phyloP scores from a whole-genome alignment of 1,140 invertebrate genomes.

The Drosophila sp. region DNA sequence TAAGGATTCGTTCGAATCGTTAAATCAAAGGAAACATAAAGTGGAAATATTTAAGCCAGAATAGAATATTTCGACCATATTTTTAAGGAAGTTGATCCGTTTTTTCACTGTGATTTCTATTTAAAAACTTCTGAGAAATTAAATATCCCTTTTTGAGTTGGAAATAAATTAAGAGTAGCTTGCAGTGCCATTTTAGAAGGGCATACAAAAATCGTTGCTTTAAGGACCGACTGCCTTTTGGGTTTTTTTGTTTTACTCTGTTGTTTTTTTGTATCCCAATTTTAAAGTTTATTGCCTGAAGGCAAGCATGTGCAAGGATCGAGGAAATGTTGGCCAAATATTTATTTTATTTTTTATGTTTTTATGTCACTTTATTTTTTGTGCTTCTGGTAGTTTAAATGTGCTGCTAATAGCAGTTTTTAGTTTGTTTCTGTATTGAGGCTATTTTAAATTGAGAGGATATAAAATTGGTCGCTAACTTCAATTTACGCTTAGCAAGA shows the following conservation, averaged over 20 bases:
- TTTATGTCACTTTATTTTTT: slow-evolving; percentile 32
- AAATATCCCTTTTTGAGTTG: too few relatives aligned
- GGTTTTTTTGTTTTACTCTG: slow-evolving; percentile 12
- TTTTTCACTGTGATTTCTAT: too few relatives aligned
- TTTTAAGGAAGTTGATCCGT: too few relatives aligned
- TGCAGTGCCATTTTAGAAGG: neutral
- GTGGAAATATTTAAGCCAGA: too few relatives aligned
- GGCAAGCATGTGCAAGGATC: slow-evolving; percentile 57
- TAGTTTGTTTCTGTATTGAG: slow-evolving; percentile 20
- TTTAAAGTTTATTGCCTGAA: slow-evolving; percentile 73
- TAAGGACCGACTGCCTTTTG: neutral
- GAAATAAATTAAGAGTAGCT: too few relatives aligned
- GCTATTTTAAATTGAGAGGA: neutral
- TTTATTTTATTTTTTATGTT: slow-evolving; percentile 64
- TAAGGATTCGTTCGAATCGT: too few relatives aligned
- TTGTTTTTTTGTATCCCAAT: slow-evolving; percentile 50
- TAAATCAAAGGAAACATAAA: too few relatives aligned
- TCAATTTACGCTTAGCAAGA: neutral
- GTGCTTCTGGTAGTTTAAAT: slow-evolving; percentile 48
- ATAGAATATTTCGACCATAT: too few relatives aligned
- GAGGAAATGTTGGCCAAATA: slow-evolving; percentile 63
- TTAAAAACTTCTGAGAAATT: too few relatives aligned
- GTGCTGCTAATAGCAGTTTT: slow-evolving; percentile 57
- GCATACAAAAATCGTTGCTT: neutral
- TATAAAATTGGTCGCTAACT: slow-evolving; percentile 6